These are phyloP conservation scores for Brachionus koreanus DNA, from an alignment of 1,140 invertebrate genomes.

Conservation along the genomic window DNA sequence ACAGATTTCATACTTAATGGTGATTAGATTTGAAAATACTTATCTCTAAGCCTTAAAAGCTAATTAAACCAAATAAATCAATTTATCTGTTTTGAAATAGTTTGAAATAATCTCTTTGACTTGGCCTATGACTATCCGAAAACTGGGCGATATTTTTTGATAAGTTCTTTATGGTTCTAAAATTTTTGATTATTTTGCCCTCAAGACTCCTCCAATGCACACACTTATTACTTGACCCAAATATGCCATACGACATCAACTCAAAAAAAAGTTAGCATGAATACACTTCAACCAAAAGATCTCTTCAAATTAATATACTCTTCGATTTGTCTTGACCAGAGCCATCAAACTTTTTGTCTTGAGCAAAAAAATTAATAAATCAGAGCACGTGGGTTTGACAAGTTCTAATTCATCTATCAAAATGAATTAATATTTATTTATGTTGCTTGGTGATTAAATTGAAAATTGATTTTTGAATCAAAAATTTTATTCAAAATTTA, in stretches of 20 bases:
- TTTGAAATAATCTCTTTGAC: constrained; percentile 30
- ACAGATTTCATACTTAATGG: constrained; percentile 20
- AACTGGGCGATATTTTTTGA: neutral
- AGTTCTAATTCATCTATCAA: neutral
- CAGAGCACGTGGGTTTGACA: neutral
- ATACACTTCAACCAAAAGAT: neutral
- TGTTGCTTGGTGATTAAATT: neutral
- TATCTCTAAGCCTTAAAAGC: constrained; percentile 11
- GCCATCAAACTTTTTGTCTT: neutral
- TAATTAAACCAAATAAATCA: constrained; percentile 31
- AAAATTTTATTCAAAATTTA: neutral
- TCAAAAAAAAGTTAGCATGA: neutral
- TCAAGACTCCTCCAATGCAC: neutral
- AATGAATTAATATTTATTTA: neutral
- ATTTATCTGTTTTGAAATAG: constrained; percentile 24
- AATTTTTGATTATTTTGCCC: neutral
- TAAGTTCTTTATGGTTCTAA: neutral
- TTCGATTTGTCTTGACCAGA: neutral
- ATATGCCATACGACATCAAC: neutral
- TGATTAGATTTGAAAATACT: constrained; percentile 22
- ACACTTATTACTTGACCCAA: neutral
- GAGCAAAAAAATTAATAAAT: neutral
- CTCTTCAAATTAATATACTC: neutral
- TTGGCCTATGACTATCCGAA: neutral
- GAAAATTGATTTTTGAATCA: neutral